Base-by-base conservation (phyloP, 2,888 invertebrate species). In the Ischnura elegans region DNA sequence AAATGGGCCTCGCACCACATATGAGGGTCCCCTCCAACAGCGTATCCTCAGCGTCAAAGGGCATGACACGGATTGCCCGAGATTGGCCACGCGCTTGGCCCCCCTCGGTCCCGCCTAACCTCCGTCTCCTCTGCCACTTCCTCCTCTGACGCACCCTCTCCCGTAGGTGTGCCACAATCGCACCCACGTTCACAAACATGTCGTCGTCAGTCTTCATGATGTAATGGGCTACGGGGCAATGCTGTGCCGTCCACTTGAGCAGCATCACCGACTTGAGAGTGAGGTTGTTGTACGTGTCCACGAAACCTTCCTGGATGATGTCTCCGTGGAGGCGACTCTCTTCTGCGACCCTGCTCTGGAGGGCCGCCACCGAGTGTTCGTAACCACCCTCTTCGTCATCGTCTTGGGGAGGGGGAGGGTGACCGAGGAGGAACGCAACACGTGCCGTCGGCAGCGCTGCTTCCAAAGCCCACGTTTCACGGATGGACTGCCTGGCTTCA, bases 161-260 rank as follows among this genome's bases (percentile, higher is more conserved):
- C 93, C 94, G 94, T 19, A 95, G 94, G 36, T 95, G 94, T 3
- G 95, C 94, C 93, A 98, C 95, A 45, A 98, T 96, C 94, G 97
- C 97, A n/a, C 97, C 97, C 94, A 98, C 96, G 95, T 98, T 98
- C 0, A 98, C 97, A 95, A 98, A 98, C 96, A 98, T 98, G 95
- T 98, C 98, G 95, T 98, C 98, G 94, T 98, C 98, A 6, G 98
- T 98, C 96, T 98, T 98, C 95, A 98, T 96, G 43, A 98, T 96
- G 96, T 97, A 98, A 87, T 97, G 97, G 0, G 97, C 97, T 61
- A 95, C 95, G 43, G 95, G 95, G 94, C 98, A 98, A 95, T 97
- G 97, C 76, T 96, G 97, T 10, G 97, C 97, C 43, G 98, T 97
- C 97, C 98, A 98, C 95, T 98, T 98, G 94, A 98, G 95, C 96